A percentile compares a stretch with the other conserved stretches of the same genome.
These are phyloP conservation scores for Cydia pomonella DNA, from an alignment of 1,140 invertebrate genomes.

Conservation along the genomic window DNA sequence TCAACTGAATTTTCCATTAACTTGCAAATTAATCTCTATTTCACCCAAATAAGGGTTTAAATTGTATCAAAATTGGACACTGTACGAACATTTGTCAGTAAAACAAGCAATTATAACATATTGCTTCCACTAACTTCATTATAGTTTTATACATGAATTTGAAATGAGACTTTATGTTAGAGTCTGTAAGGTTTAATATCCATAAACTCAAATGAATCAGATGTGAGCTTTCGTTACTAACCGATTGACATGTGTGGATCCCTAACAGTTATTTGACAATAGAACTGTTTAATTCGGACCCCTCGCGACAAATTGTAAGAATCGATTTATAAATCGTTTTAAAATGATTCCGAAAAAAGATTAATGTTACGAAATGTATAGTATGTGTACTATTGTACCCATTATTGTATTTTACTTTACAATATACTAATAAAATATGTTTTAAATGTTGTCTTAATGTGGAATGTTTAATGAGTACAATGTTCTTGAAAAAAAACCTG, in stretches of 20 bases:
- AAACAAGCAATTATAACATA: slow-evolving; percentile 70
- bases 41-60: slow-evolving; percentile 32
- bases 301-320: slow-evolving; percentile 65
- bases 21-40: slow-evolving; percentile 20
- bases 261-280: slow-evolving; percentile 69
- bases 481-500: too few relatives aligned
- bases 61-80: slow-evolving; percentile 40
- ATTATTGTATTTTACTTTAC: not conserved
- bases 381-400: not conserved
- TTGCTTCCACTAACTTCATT: not conserved
- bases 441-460: too few relatives aligned
- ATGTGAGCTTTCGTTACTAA: not conserved
- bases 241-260: slow-evolving; percentile 43
- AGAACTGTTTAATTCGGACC: slow-evolving; percentile 58
- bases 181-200: not conserved
- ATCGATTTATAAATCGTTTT: slow-evolving; percentile 49
- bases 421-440: not conserved
- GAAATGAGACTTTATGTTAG: not conserved
- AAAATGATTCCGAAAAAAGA: slow-evolving; percentile 17
- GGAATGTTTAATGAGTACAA: too few relatives aligned
- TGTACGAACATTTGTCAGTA: slow-evolving; percentile 65
- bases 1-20: not conserved
- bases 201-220: not conserved
- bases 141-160: not conserved
- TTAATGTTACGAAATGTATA: not conserved